Percentiles rank a stretch among this genome's conserved stretches.
Conservation (phyloP, 2,113 vertebrate genomes). For the Narcine bancroftii region DNA sequence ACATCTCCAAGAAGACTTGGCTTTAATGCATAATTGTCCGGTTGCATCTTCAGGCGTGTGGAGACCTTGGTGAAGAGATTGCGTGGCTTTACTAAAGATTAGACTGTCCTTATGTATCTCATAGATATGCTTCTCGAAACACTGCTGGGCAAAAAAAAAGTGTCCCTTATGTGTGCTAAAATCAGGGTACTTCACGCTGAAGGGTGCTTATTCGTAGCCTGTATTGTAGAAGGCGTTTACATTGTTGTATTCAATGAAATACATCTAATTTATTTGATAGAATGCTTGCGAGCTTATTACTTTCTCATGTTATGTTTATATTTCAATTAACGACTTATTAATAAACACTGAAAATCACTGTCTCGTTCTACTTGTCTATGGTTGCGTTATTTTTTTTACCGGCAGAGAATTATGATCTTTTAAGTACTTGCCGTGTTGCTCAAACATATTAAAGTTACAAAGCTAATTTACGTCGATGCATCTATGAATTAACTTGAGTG, state of each 20-base stretch:
- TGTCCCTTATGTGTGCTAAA: conserved; percentile 69
- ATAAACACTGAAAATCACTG: conserved; percentile 46
- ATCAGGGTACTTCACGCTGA: conserved; percentile 76
- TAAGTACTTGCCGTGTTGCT: not conserved
- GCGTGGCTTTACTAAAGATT: conserved; percentile 45
- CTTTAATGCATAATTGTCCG: conserved; percentile 49
- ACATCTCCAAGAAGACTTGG: conserved; percentile 51
- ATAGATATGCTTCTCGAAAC: conserved; percentile 84
- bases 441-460: not conserved
- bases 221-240: conserved; percentile 84
- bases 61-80: conserved; percentile 71
- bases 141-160: conserved; percentile 60
- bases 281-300: conserved; percentile 42
- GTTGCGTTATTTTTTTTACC: not conserved
- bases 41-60: conserved; percentile 70
- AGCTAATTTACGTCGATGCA: not conserved
- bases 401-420: not conserved
- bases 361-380: not conserved
- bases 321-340: conserved; percentile 56
- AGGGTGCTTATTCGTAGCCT: conserved; percentile 75
- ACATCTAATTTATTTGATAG: conserved; percentile 71
- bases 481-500: too few species aligned
- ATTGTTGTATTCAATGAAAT: conserved; percentile 76
- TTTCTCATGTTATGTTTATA: conserved; percentile 47
- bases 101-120: conserved; percentile 79